Conservation (phyloP, 2,797 vertebrate genomes). For the Cynodonichthys magdalenae region DNA sequence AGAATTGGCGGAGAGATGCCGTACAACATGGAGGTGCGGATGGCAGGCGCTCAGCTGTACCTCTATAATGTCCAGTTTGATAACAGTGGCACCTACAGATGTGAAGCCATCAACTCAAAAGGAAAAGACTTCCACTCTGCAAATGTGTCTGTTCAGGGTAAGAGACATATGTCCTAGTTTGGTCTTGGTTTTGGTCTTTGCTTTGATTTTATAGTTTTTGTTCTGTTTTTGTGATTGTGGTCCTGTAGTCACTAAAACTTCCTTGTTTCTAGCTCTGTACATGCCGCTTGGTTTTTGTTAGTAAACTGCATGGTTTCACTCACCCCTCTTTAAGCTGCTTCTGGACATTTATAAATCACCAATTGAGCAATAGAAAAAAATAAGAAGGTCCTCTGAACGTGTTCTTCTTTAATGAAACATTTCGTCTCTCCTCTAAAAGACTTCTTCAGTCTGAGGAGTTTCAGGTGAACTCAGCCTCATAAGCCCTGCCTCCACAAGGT, state of each 20-base stretch:
- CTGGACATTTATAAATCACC: no score
- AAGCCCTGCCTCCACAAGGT: no score
- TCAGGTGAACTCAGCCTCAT: no score
- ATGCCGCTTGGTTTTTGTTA: conserved; percentile 6
- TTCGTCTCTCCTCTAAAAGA: no score
- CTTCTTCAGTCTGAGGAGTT: no score
- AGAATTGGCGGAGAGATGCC: conserved; percentile 88
- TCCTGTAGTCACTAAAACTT: not conserved
- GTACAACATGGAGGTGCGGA: conserved; percentile 84
- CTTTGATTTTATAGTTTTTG: no score
- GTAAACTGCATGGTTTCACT: not conserved
- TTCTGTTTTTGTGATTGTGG: not conserved
- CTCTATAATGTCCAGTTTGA: conserved; percentile 91
- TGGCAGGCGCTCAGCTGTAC: conserved; percentile 88
- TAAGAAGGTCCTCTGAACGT: no score
- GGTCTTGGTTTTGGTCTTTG: no score
- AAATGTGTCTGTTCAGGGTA: conserved; percentile 91
- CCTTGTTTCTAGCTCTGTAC: not conserved
- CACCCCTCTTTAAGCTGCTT: no score
- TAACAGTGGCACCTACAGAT: conserved; percentile 90
- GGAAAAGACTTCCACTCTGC: conserved; percentile 90
- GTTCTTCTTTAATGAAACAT: no score
- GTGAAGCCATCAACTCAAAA: conserved; percentile 91
- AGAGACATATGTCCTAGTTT: conserved; percentile 2
- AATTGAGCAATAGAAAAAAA: no score